Conservation (phyloP, 2,113 vertebrate species). For the Perca flavescens region DNA sequence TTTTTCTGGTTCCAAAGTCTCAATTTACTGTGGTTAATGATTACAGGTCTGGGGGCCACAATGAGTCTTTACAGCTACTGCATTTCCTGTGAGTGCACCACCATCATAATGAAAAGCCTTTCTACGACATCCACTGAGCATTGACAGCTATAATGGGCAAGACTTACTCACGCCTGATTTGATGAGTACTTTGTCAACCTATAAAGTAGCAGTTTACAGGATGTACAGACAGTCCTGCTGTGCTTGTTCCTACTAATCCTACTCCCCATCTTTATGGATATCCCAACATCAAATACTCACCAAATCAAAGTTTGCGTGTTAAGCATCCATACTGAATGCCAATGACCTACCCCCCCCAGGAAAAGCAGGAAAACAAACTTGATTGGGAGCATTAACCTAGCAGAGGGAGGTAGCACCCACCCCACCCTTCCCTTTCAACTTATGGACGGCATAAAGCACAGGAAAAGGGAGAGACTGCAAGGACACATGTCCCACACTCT, state of each 20-base stretch:
- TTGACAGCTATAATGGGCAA: not conserved
- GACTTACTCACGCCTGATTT: not conserved
- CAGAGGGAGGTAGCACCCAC: slow-evolving; percentile 16
- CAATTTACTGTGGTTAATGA: slow-evolving; percentile 13
- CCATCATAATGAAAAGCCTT: not conserved
- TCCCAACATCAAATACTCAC: slow-evolving; percentile 36
- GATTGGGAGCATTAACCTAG: slow-evolving; percentile 50
- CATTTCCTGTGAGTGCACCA: slow-evolving; percentile 12
- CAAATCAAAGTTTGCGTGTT: slow-evolving; percentile 16
- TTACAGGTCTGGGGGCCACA: not conserved
- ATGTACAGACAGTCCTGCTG: not conserved
- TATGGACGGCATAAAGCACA: slow-evolving; percentile 57
- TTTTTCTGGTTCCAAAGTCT: not conserved
- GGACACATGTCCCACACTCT: slow-evolving; percentile 48
- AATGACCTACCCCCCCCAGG: not conserved
- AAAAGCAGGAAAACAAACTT: slow-evolving; percentile 47
- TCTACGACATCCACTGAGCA: not conserved
- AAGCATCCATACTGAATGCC: not conserved
- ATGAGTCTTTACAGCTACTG: not conserved
- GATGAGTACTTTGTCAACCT: not conserved
- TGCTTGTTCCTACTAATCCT: not conserved
- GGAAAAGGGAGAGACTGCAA: slow-evolving; percentile 62
- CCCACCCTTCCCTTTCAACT: slow-evolving; percentile 53
- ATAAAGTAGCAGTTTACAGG: slow-evolving; percentile 18
- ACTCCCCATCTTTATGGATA: slow-evolving; percentile 18